These are phyloP conservation scores for Nansenia antarctica DNA, from an alignment of 2,113 vertebrate genomes.

Conservation along the genomic window DNA sequence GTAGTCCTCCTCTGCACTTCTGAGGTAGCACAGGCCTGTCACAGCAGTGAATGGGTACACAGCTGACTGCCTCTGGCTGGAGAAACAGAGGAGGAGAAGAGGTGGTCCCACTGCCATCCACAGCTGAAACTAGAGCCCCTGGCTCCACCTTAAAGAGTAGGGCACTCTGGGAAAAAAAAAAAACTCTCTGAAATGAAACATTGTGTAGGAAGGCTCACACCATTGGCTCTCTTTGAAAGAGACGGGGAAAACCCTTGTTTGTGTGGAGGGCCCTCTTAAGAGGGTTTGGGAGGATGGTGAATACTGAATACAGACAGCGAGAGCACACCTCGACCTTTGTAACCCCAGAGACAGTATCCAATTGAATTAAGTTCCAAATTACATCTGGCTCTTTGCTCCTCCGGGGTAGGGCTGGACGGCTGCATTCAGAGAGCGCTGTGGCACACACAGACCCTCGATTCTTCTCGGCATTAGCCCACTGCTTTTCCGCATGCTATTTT, in stretches of 20 bases:
- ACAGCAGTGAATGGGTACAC: too few relatives aligned
- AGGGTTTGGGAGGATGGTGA: not conserved
- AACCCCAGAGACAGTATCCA: not conserved
- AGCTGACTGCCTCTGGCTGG: too few relatives aligned
- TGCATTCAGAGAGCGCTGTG: not conserved
- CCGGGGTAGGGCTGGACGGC: not conserved
- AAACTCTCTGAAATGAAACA: not conserved
- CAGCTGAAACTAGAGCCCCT: not conserved
- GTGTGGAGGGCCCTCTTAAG: not conserved
- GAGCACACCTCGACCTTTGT: not conserved
- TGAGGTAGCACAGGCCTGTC: too few relatives aligned
- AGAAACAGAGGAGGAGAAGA: not conserved
- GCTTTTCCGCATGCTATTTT: not conserved
- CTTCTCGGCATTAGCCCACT: conserved; percentile 2
- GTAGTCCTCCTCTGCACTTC: too few relatives aligned
- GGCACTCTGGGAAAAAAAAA: not conserved
- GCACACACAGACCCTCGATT: conserved; percentile 10
- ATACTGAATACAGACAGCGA: not conserved
- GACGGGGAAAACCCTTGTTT: not conserved
- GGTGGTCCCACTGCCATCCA: not conserved
- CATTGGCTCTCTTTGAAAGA: not conserved
- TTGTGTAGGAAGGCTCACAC: not conserved
- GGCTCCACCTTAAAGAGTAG: not conserved
- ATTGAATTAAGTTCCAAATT: conserved; percentile 6
- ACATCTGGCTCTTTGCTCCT: not conserved